These are phyloP conservation scores for Alloscopus bannaensis DNA, from an alignment of 2,888 invertebrate species.

Conservation along the genomic window DNA sequence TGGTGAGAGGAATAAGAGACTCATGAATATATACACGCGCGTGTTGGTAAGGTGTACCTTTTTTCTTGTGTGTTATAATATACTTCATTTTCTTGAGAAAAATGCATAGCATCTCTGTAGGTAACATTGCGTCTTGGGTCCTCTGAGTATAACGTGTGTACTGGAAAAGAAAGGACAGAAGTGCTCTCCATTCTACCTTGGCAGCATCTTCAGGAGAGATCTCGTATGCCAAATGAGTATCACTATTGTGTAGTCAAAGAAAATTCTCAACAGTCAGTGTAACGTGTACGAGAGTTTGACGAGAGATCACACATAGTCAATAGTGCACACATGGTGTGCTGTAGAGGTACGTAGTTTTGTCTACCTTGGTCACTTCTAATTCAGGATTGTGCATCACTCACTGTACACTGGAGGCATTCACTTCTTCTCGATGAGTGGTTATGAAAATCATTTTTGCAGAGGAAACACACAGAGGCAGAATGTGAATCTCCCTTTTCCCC, in stretches of 20 bases:
- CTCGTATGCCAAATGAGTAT: neutral
- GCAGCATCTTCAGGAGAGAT: conserved; percentile 24
- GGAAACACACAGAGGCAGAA: neutral
- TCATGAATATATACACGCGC: no score
- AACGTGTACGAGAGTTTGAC: no score
- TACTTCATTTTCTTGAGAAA: conserved; percentile 5
- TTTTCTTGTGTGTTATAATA: no score
- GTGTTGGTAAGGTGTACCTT: conserved; percentile 8
- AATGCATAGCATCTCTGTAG: conserved; percentile 1
- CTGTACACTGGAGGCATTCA: no score
- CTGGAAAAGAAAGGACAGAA: conserved; percentile 16
- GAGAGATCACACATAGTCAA: no score
- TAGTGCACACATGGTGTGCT: no score
- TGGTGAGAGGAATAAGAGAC: neutral
- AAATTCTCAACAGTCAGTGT: conserved; percentile 6
- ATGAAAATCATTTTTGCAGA: no score
- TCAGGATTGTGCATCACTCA: no score
- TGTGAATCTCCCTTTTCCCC: conserved; percentile 22
- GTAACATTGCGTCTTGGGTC: neutral
- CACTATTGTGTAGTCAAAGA: conserved; percentile 8
- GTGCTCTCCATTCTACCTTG: conserved; percentile 3
- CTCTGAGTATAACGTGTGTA: conserved; percentile 17
- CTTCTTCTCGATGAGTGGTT: no score
- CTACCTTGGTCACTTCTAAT: no score
- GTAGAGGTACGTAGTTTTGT: no score